phyloP scores from a whole-genome alignment of 1,140 invertebrate genomes.

The Nephila pilipes region DNA sequence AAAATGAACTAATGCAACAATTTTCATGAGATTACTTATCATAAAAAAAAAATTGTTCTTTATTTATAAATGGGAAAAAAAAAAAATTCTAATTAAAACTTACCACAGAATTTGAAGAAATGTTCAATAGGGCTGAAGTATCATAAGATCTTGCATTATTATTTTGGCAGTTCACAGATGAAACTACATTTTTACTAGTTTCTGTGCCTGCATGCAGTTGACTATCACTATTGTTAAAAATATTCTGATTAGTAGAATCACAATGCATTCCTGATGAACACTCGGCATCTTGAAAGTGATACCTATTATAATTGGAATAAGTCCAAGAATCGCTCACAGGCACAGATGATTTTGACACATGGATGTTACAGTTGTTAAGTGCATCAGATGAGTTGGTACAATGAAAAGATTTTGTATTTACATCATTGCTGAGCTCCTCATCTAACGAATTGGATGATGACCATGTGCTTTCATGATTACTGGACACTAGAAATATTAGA shows the following conservation, averaged over 20 bases:
- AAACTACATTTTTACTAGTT: slow-evolving; percentile 43
- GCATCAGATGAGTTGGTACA: slow-evolving; percentile 53
- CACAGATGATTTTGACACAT: slow-evolving; percentile 51
- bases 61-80: neutral
- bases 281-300: slow-evolving; percentile 26
- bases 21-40: no score
- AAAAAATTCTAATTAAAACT: neutral
- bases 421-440: slow-evolving; percentile 60
- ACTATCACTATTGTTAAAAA: slow-evolving; percentile 52
- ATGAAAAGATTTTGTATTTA: slow-evolving; percentile 64
- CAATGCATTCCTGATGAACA: neutral
- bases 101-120: slow-evolving; percentile 71
- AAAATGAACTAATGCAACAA: no score
- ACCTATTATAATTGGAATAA: slow-evolving; percentile 48
- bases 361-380: slow-evolving; percentile 15
- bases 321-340: slow-evolving; percentile 66
- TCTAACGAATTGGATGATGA: slow-evolving; percentile 55
- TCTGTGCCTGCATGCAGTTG: neutral
- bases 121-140: slow-evolving; percentile 25
- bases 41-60: no score
- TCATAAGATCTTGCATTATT: slow-evolving; percentile 30
- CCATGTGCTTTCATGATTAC: slow-evolving; percentile 65
- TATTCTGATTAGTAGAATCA: slow-evolving; percentile 40
- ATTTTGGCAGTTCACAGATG: slow-evolving; percentile 67
- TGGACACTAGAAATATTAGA: slow-evolving; percentile 58